Percentiles rank a stretch among this genome's conserved stretches.
These are phyloP conservation scores for Zosterops borbonicus DNA, from an alignment of 2,113 vertebrate genomes.

Conservation along the genomic window DNA sequence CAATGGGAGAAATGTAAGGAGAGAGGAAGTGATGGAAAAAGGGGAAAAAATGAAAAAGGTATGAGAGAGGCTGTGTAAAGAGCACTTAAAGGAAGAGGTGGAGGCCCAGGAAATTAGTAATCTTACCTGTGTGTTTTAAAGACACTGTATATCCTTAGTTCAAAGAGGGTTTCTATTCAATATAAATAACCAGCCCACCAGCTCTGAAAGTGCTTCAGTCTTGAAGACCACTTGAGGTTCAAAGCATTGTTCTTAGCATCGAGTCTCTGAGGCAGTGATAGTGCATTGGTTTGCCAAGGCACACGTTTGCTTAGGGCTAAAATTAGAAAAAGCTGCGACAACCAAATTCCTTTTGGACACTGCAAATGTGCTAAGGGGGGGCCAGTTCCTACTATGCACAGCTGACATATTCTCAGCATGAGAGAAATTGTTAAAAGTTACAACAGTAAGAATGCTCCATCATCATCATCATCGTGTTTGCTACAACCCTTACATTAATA, in stretches of 20 bases:
- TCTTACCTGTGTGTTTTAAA: neutral
- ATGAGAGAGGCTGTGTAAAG: neutral
- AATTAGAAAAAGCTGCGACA: neutral
- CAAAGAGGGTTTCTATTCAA: neutral
- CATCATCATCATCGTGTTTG: neutral
- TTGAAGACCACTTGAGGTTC: constrained; percentile 50
- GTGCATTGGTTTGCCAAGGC: neutral
- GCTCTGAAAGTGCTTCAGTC: neutral
- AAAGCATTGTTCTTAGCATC: constrained; percentile 7
- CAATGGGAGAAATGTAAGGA: neutral
- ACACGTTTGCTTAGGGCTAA: neutral
- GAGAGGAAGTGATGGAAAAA: neutral
- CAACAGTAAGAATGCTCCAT: neutral
- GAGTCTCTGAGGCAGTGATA: neutral
- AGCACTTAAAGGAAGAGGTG: neutral
- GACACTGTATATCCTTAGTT: neutral
- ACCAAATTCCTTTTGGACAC: neutral
- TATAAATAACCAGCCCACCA: neutral
- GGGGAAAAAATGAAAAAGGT: neutral
- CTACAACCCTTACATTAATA: neutral
- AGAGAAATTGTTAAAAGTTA: neutral
- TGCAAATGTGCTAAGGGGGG: neutral
- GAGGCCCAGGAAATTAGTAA: neutral
- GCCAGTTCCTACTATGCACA: neutral
- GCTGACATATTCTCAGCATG: neutral